Evolutionary conservation across 2,113 vertebrate species (phyloP).

Genomic region (Pseudorectes ferrugineus): DNA sequence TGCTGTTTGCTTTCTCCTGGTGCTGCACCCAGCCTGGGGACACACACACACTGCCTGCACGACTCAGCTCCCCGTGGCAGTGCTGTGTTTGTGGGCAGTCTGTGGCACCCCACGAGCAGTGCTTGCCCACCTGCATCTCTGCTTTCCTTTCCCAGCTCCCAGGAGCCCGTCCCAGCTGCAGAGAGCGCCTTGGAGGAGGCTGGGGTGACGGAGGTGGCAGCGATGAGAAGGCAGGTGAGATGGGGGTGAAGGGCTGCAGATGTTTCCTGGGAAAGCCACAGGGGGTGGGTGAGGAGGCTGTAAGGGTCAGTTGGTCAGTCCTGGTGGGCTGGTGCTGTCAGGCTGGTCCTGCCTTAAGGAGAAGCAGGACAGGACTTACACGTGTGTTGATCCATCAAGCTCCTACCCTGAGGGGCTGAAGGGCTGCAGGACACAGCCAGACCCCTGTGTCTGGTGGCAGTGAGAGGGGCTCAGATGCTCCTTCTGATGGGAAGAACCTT

Average conservation of each 20-base stretch:
- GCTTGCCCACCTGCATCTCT: background rate
- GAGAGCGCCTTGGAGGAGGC: slow-evolving; percentile 11
- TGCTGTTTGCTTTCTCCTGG: background rate
- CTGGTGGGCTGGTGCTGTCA: background rate
- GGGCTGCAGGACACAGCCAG: background rate
- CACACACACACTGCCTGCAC: accelerated
- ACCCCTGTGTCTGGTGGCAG: background rate
- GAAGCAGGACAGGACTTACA: background rate
- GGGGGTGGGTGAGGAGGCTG: background rate
- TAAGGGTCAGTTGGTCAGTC: background rate
- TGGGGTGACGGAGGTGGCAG: background rate
- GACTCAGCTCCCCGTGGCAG: accelerated
- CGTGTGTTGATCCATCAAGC: background rate
- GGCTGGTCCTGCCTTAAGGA: background rate
- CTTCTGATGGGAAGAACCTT: background rate
- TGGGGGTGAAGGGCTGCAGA: accelerated
- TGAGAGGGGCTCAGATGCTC: background rate
- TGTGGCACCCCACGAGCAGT: accelerated
- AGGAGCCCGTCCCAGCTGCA: background rate
- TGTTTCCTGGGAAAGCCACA: background rate
- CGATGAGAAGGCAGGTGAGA: slow-evolving; percentile 61
- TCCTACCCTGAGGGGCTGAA: background rate
- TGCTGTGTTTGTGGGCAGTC: accelerated
- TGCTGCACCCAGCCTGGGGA: background rate
- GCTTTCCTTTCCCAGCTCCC: background rate